Percentiles rank a stretch among this genome's conserved stretches.
Evolutionary conservation across 1,140 invertebrate genomes (phyloP).

Genomic region (Dufourea novaeangliae): DNA sequence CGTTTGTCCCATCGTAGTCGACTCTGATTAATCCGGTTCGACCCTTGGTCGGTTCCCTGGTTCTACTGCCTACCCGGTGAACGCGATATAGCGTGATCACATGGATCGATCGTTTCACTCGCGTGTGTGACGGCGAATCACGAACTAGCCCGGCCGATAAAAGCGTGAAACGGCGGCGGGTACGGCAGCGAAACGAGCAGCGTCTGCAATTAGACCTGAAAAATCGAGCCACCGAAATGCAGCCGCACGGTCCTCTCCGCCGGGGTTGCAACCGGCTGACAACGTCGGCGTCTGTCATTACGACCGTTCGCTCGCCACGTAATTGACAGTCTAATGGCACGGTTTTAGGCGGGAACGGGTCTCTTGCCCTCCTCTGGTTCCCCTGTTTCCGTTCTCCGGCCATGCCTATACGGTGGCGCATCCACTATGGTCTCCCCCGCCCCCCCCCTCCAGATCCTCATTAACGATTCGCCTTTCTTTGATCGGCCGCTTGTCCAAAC

Average conservation of each 20-base stretch:
- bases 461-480: constrained; percentile 67
- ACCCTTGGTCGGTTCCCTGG: no score
- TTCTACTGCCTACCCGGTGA: no score
- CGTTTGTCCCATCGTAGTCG: background rate
- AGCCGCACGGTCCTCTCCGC: constrained; percentile 27
- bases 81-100: no score
- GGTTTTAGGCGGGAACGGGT: constrained; percentile 47
- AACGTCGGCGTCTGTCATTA: constrained; percentile 62
- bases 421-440: background rate
- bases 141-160: no score
- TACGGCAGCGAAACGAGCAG: no score
- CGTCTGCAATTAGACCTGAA: constrained; percentile 34
- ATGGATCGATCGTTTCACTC: no score
- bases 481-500: constrained; percentile 57
- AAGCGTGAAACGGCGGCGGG: background rate
- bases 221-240: constrained; percentile 52
- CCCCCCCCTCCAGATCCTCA: constrained; percentile 47
- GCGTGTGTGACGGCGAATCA: no score
- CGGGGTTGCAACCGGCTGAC: constrained; percentile 43
- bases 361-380: background rate
- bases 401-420: constrained; percentile 21
- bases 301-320: constrained; percentile 46
- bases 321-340: constrained; percentile 74
- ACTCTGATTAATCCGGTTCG: background rate
- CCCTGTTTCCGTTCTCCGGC: background rate